A percentile compares a stretch with the other conserved stretches of the same genome.
Evolutionary conservation across 2,888 invertebrate species (phyloP).

Genomic region (Archaeoteleia sp.): DNA sequence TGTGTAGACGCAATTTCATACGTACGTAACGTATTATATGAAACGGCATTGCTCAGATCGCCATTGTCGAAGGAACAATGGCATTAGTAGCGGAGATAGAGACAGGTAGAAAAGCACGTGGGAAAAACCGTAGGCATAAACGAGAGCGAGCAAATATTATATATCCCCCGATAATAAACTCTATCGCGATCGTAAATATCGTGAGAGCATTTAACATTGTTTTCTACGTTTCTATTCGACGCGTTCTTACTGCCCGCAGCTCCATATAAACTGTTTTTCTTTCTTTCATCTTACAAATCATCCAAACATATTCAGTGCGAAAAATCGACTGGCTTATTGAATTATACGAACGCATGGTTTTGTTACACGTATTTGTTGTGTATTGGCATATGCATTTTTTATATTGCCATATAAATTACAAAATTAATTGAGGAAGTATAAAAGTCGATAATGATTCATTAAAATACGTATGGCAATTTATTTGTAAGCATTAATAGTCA

Average conservation of each 20-base stretch:
- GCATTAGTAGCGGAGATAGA: conserved; percentile 55
- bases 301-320: neutral
- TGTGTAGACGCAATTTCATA: conserved; percentile 20
- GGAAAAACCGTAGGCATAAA: conserved; percentile 49
- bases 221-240: conserved; percentile 40
- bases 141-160: conserved; percentile 54
- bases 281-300: conserved; percentile 37
- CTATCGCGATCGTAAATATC: conserved; percentile 52
- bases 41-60: conserved; percentile 17
- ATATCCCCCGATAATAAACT: conserved; percentile 51
- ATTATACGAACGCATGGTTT: too few relatives aligned
- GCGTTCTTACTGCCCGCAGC: conserved; percentile 19
- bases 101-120: conserved; percentile 52
- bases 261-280: conserved; percentile 1
- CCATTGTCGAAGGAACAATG: conserved; percentile 55
- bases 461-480: too few relatives aligned
- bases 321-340: too few relatives aligned
- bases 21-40: conserved; percentile 1
- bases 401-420: too few relatives aligned
- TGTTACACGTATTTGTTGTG: too few relatives aligned
- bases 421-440: too few relatives aligned
- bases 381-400: too few relatives aligned
- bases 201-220: conserved; percentile 49
- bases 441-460: too few relatives aligned
- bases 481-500: too few relatives aligned